Evolutionary conservation across 2,113 vertebrate species (phyloP).

Genomic region (Argyrosomus japonicus): DNA sequence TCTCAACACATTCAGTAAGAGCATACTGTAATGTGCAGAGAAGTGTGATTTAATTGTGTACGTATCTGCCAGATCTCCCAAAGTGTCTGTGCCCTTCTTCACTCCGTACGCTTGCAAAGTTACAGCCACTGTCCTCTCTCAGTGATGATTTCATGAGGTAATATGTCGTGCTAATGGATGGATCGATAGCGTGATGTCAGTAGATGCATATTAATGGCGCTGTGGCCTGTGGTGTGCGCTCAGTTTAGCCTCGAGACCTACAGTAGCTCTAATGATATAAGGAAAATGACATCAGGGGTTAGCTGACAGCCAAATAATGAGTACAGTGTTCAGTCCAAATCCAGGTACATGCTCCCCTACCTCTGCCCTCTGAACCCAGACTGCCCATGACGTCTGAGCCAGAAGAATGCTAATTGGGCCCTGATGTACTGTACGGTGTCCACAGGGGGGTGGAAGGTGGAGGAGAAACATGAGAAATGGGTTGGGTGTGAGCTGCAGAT

Average conservation of each 20-base stretch:
- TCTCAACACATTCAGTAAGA: slow-evolving; percentile 2
- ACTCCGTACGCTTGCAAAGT: slow-evolving; percentile 15
- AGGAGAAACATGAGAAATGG: slow-evolving; percentile 14
- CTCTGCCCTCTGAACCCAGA: slow-evolving; percentile 66
- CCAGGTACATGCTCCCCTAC: slow-evolving; percentile 61
- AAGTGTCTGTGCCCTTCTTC: slow-evolving; percentile 42
- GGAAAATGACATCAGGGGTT: slow-evolving; percentile 70
- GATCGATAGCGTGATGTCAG: slow-evolving; percentile 70
- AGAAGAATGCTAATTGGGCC: slow-evolving; percentile 70
- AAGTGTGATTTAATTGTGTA: slow-evolving; percentile 50
- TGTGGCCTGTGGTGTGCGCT: slow-evolving; percentile 13
- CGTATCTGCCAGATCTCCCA: slow-evolving; percentile 25
- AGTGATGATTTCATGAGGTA: slow-evolving; percentile 58
- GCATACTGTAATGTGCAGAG: not conserved
- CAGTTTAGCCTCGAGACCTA: slow-evolving; percentile 45
- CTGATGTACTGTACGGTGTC: slow-evolving; percentile 44
- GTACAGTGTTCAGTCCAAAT: slow-evolving; percentile 60
- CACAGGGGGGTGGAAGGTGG: slow-evolving; percentile 30
- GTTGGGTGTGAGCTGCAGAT: not conserved
- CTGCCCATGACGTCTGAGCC: slow-evolving; percentile 45
- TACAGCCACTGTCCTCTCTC: slow-evolving; percentile 33
- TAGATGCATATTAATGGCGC: slow-evolving; percentile 66
- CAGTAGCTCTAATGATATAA: slow-evolving; percentile 66
- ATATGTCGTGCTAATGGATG: slow-evolving; percentile 53
- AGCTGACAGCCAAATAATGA: slow-evolving; percentile 78